Evolutionary conservation across 1,140 invertebrate species (phyloP).

Genomic region (Cotesia chilonis): DNA sequence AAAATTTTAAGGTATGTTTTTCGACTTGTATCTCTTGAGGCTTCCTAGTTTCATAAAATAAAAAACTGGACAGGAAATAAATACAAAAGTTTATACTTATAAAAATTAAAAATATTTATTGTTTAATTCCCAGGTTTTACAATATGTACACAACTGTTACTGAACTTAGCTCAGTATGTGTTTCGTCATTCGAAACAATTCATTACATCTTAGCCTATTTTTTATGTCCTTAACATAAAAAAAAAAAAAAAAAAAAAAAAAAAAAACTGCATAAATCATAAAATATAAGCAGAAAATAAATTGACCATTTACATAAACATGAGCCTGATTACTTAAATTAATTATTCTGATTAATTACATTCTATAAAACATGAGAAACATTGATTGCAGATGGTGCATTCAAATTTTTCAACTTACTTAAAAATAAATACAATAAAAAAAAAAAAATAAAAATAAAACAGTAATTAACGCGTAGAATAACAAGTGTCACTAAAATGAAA

Average conservation of each 20-base stretch:
- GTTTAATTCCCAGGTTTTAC: conserved; percentile 56
- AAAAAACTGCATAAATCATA: too few species aligned
- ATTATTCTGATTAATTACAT: too few species aligned
- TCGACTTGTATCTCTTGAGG: too few species aligned
- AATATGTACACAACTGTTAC: conserved; percentile 50
- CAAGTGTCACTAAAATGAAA: conserved; percentile 28
- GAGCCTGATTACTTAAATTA: too few species aligned
- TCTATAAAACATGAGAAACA: too few species aligned
- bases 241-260: too few species aligned
- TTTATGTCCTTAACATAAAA: too few species aligned
- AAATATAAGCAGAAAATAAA: too few species aligned
- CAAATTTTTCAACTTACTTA: neutral
- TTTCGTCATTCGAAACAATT: neutral
- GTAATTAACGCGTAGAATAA: neutral
- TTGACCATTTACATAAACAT: too few species aligned
- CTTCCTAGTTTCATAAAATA: conserved; percentile 22
- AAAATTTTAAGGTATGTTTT: too few species aligned
- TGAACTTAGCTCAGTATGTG: neutral
- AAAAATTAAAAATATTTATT: conserved; percentile 65
- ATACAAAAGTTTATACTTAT: conserved; percentile 39
- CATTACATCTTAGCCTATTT: conserved; percentile 30
- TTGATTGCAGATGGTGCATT: too few species aligned
- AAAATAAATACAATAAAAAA: neutral
- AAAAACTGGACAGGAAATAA: neutral
- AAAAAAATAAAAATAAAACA: too few species aligned